These are phyloP conservation scores for Crambe crambe DNA, from an alignment of 37 sponge, comb jelly and placozoan genomes.

Conservation along the genomic window DNA sequence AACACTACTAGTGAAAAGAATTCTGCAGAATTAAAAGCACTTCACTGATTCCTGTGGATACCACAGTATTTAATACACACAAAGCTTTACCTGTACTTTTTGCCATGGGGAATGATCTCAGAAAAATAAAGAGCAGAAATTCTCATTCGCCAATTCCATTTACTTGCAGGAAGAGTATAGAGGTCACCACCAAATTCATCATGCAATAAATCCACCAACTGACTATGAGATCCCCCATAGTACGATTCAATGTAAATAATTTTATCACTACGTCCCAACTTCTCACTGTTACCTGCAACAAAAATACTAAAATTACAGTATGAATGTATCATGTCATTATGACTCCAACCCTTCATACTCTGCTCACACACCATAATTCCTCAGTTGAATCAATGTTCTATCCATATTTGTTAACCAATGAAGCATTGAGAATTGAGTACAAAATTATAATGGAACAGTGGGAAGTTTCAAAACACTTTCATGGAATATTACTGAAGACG, in stretches of 20 bases:
- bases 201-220: slow-evolving; percentile 65
- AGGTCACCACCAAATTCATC: slow-evolving; percentile 42
- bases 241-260: slow-evolving; percentile 75
- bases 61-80: background rate
- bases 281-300: no score
- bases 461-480: no score
- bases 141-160: slow-evolving; percentile 94
- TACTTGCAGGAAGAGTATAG: slow-evolving; percentile 72
- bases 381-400: no score
- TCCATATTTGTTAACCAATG: no score
- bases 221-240: slow-evolving; percentile 86
- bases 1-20: slow-evolving; percentile 77
- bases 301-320: no score
- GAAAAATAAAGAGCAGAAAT: slow-evolving; percentile 81
- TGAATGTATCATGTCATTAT: no score
- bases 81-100: slow-evolving; percentile 34
- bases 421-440: no score
- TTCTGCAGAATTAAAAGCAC: slow-evolving; percentile 27
- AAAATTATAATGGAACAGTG: no score
- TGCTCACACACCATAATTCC: no score
- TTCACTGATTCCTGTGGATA: background rate
- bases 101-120: slow-evolving; percentile 37
- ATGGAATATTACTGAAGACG: no score
- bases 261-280: no score
- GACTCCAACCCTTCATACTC: no score